Base-by-base conservation (phyloP, 2,888 invertebrate species). In the Amblyteles armatorius region DNA sequence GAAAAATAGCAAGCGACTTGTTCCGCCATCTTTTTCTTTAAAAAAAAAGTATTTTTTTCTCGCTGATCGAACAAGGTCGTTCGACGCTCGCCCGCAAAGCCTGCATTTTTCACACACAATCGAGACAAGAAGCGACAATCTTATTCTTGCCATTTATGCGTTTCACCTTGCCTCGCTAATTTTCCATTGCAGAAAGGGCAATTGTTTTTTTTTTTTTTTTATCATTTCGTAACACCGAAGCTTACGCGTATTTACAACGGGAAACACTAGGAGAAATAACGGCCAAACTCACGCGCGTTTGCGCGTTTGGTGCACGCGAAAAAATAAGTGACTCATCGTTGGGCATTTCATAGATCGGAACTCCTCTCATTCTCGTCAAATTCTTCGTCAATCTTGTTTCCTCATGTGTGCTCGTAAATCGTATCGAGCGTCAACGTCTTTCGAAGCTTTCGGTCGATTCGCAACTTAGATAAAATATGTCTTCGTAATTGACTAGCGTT, bases 401-500 rank as follows among this genome's bases (percentile, higher is more conserved):
- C 26, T 60, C 29, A 55, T 79, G 65, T 13, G 48, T 78, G 50
- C 83, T 68, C 79, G 26, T 48, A 78, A 40, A 82, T 79, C 65
- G 55, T 55, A 26, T 65, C 44, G 16, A 73, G 33, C n/a, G 5
- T 44, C n/a, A 52, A 73, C 48, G 33, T 77, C 57, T 44, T 63
- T 81, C 72, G 81, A 81, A 73, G 79, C 78, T 72, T 55, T 55
- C 55, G 13, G 40, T 73, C 36, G 67, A 72, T 55, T 81, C 69
- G 33, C 68, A 36, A 68, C 57, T 55, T 77, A 83, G 77, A 73
- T 80, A 86, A 81, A 76, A 73, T 36, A 79, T 78, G 73, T 92
- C 89, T 91, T 89, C 88, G 88, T 93, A 94, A 94, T 94, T 94
- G 94, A 94, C 94, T 93, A 94, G 93, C 92, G 91, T 90, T 91